Conservation (phyloP, 2,888 invertebrate genomes). For the Meandrusa payeni region DNA sequence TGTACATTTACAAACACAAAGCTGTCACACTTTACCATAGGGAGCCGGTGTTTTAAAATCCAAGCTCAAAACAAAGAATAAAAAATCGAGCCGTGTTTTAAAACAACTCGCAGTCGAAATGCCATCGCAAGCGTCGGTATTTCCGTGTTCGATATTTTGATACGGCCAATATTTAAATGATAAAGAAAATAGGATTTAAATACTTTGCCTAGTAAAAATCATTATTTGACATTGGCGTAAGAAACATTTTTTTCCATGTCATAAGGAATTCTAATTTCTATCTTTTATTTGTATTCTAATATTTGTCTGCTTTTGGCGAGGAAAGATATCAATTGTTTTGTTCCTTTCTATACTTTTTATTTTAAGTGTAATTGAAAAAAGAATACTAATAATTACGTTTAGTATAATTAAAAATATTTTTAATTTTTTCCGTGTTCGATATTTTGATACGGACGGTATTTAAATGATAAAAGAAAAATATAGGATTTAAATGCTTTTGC, state of each 20-base stretch:
- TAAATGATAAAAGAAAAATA: neutral
- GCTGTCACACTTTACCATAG: constrained; percentile 21
- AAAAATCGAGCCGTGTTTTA: constrained; percentile 15
- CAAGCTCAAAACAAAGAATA: constrained; percentile 16
- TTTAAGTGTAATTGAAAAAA: no score
- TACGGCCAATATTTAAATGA: constrained; percentile 12
- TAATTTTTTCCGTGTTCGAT: constrained; percentile 14
- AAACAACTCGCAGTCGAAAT: constrained; percentile 11
- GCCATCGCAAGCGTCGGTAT: constrained; percentile 11
- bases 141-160: constrained; percentile 14
- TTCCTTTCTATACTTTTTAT: no score
- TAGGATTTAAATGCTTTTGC: no score
- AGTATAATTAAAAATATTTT: no score
- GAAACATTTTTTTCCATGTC: no score
- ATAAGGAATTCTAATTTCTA: no score
- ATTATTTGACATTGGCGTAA: no score
- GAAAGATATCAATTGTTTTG: no score
- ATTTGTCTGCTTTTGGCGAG: no score
- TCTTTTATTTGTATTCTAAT: no score
- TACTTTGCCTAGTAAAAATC: no score
- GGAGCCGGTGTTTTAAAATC: constrained; percentile 18
- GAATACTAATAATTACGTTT: no score
- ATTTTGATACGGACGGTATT: constrained; percentile 16
- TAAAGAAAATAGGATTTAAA: neutral
- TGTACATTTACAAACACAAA: constrained; percentile 17